Evolutionary conservation across 2,888 invertebrate genomes (phyloP), one percentile per base, ranked within the genome.

Genomic region (Heliconius ethilla): DNA sequence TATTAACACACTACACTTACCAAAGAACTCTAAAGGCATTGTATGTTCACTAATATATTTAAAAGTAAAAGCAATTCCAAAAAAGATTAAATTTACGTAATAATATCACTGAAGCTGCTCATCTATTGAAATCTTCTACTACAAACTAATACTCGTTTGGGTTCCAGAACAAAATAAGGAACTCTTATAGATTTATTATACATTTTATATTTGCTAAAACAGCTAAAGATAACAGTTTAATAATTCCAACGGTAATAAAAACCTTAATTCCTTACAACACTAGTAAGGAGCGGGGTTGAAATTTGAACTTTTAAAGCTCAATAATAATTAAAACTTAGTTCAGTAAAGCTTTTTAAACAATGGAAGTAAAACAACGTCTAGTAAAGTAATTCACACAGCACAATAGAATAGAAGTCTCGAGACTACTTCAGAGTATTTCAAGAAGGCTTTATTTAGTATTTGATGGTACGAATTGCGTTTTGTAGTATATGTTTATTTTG

Each of bases 291-390:
- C 25, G 25, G 40, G 40, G 40, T 69, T 69, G 15, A 69, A 40
- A 69, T 25, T 69, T 40, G n/a, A 69, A 40, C 69, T 69, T 40
- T 69, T 40, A 69, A n/a, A 69, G 45, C 69, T 69, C 69, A 40
- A 69, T 40, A 69, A 40, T 69, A 69, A 69, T 69, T 69, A 69
- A 40, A 69, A 69, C 69, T 69, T 69, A n/a, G n/a, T 67, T 40
- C 11, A 40, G 40, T 40, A 15, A 69, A 69, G 11, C 37, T 25
- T 69, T 69, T 69, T 69, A 40, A 69, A 69, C 69, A 69, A 69
- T 69, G 69, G 25, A 40, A 69, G 40, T 69, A 69, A 69, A 69
- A 69, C 69, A 69, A 69, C 69, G 69, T 69, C 69, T 69, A 69
- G 69, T 69, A 45, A 69, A 69, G 69, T 69, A 40, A 69, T 69